Evolutionary conservation across 1,140 invertebrate genomes (phyloP).

Genomic region (Adoxophyes honmai): DNA sequence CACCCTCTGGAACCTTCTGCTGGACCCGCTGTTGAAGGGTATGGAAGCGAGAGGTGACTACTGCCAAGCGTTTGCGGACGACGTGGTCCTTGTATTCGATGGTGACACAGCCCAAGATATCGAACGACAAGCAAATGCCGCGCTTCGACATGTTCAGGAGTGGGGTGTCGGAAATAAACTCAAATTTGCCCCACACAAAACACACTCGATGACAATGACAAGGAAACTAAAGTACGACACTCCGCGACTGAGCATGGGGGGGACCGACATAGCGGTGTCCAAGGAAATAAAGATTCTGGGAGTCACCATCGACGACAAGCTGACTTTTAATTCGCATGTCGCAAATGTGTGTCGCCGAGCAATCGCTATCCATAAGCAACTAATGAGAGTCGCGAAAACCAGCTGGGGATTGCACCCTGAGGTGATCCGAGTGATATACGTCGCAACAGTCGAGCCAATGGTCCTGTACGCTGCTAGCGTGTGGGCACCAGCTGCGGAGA

Average conservation of each 20-base stretch:
- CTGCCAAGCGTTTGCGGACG: too few relatives aligned
- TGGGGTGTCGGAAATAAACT: conserved; percentile 17
- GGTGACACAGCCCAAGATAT: not conserved
- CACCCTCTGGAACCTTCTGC: too few relatives aligned
- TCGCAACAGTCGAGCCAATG: too few relatives aligned
- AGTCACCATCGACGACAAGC: too few relatives aligned
- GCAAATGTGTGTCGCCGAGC: not conserved
- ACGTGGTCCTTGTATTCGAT: conserved; percentile 15
- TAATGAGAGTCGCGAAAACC: conserved; percentile 11
- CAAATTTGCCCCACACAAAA: conserved; percentile 14
- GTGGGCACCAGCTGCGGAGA: too few relatives aligned
- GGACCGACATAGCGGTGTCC: not conserved
- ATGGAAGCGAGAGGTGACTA: conserved; percentile 22
- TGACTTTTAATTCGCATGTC: conserved; percentile 12
- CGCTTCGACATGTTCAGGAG: not conserved
- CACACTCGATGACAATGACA: conserved; percentile 5
- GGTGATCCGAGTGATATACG: too few relatives aligned
- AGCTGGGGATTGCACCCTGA: conserved; percentile 19
- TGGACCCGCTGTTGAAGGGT: too few relatives aligned
- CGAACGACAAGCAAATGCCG: not conserved
- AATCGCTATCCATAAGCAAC: not conserved
- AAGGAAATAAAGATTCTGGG: conserved; percentile 2
- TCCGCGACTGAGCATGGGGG: not conserved
- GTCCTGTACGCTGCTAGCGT: too few relatives aligned
- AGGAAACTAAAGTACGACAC: conserved; percentile 5